Evolutionary conservation across 2,113 vertebrate genomes (phyloP).

Genomic region (Hippocampus abdominalis): DNA sequence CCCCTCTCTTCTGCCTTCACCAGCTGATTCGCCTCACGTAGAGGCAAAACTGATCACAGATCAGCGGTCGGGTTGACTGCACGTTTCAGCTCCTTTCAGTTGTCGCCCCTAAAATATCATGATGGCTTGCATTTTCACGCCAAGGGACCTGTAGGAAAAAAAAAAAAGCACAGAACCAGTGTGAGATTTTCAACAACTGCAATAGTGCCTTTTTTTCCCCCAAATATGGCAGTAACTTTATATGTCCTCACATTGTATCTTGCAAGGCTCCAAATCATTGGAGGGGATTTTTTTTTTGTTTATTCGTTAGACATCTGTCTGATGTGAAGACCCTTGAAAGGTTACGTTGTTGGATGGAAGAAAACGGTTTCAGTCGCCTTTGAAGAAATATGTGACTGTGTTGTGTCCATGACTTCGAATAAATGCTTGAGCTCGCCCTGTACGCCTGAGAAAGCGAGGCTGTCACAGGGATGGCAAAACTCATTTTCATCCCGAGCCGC

Average conservation of each 20-base stretch:
- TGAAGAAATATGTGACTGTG: neutral
- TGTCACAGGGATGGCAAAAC: conserved; percentile 29
- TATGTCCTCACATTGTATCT: neutral
- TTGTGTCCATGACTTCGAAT: neutral
- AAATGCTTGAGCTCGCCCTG: neutral
- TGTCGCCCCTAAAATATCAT: neutral
- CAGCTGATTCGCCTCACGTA: neutral
- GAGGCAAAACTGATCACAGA: neutral
- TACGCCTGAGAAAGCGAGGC: conserved; percentile 5
- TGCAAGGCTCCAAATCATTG: neutral
- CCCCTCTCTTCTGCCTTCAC: conserved; percentile 8
- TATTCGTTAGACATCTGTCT: neutral
- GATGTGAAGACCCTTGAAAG: neutral
- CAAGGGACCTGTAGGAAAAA: neutral
- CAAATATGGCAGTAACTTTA: neutral
- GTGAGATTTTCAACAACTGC: conserved; percentile 3
- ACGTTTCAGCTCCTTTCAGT: conserved; percentile 1
- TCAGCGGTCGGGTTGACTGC: neutral
- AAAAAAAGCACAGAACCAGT: neutral
- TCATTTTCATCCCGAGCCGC: neutral
- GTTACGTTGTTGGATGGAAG: neutral
- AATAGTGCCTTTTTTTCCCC: neutral
- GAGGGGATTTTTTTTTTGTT: neutral
- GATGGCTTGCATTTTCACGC: neutral
- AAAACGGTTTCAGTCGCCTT: neutral